Evolutionary conservation across 2,113 vertebrate genomes (phyloP).

Genomic region (Theristicus caerulescens): DNA sequence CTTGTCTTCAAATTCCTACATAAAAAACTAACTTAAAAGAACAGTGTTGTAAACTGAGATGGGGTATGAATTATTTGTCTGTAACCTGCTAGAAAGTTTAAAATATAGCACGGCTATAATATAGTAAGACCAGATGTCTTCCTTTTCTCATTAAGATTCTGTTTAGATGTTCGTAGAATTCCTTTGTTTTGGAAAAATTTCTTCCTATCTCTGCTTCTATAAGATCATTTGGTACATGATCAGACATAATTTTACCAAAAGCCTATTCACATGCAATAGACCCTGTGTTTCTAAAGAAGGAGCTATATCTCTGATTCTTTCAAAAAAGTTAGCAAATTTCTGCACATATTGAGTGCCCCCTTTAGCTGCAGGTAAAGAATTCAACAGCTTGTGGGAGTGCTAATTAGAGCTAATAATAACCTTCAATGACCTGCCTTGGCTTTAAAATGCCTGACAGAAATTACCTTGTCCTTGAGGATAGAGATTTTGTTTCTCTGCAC

Average conservation of each 20-base stretch:
- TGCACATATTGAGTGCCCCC: slow-evolving; percentile 11
- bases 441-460: slow-evolving; percentile 28
- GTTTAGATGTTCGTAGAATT: background rate
- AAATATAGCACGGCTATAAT: background rate
- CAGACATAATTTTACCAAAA: background rate
- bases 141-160: background rate
- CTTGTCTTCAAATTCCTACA: background rate
- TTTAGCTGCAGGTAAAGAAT: slow-evolving; percentile 10
- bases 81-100: background rate
- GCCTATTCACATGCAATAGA: background rate
- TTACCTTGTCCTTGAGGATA: background rate
- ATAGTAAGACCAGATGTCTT: background rate
- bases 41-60: background rate
- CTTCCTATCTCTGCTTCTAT: background rate
- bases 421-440: slow-evolving; percentile 28
- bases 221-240: background rate
- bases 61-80: background rate
- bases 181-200: background rate
- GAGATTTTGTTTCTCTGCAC: background rate
- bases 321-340: slow-evolving; percentile 1
- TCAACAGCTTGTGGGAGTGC: slow-evolving; percentile 12
- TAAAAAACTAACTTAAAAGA: background rate
- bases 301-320: background rate
- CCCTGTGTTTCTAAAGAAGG: background rate
- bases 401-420: slow-evolving; percentile 57